A percentile compares a stretch with the other conserved stretches of the same genome.
Conservation (phyloP, 2,113 vertebrate species). For the Uria aalge region DNA sequence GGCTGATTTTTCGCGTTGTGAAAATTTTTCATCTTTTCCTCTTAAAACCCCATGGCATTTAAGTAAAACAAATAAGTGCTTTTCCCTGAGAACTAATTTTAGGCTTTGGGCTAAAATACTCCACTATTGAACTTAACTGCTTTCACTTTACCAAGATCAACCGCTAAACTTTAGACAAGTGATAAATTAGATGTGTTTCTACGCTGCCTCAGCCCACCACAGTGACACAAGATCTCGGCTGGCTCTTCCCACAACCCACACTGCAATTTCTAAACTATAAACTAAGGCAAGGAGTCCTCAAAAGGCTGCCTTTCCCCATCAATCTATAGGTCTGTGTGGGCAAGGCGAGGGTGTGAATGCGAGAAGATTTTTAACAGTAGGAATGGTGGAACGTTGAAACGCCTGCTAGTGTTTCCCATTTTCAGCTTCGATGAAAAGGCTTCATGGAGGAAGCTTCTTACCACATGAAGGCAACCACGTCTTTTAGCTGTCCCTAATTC, state of each 20-base stretch:
- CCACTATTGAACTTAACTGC: not conserved
- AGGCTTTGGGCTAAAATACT: not conserved
- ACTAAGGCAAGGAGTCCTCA: not conserved
- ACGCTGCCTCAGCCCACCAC: not conserved
- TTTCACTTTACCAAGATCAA: not conserved
- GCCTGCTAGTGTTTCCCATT: not conserved
- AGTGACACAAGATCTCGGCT: accelerated
- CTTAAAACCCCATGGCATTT: not conserved
- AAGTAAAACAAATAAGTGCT: not conserved
- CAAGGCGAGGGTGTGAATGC: not conserved
- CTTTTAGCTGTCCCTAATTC: not conserved
- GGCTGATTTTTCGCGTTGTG: not conserved
- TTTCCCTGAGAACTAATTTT: not conserved
- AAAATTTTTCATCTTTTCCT: not conserved
- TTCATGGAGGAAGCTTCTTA: not conserved
- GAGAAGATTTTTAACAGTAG: not conserved
- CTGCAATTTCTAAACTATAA: not conserved
- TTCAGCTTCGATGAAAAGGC: not conserved
- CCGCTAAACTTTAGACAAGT: not conserved
- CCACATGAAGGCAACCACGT: not conserved
- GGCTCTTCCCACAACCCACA: not conserved
- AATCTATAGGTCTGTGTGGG: not conserved
- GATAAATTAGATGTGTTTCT: not conserved
- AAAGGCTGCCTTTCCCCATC: not conserved
- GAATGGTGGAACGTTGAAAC: not conserved